Conservation (phyloP, 2,797 vertebrate genomes). For the Manis javanica region DNA sequence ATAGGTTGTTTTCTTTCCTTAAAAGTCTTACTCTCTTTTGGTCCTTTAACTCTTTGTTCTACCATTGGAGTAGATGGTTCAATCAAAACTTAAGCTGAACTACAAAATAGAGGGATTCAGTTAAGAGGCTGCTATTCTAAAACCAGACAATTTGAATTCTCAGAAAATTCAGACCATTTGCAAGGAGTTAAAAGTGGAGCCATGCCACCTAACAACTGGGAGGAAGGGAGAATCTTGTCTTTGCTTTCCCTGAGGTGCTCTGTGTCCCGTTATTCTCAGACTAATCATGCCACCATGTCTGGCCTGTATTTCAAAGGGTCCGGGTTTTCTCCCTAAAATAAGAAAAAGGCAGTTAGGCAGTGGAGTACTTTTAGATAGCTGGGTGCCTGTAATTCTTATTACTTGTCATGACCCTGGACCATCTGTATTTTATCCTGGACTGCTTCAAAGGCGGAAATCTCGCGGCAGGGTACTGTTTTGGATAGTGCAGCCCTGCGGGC, state of each 20-base stretch:
- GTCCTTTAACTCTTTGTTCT: background rate
- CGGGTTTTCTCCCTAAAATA: background rate
- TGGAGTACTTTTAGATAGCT: background rate
- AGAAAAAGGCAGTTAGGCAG: background rate
- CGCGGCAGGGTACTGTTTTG: background rate
- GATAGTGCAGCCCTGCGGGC: background rate
- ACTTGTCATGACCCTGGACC: background rate
- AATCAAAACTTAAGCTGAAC: background rate
- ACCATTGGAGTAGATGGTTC: background rate
- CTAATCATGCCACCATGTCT: background rate
- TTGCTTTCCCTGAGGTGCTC: background rate
- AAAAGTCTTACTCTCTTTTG: background rate
- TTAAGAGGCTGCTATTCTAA: background rate
- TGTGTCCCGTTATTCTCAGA: background rate
- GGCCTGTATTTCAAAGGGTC: background rate
- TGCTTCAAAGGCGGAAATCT: background rate
- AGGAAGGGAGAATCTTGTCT: background rate
- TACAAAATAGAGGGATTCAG: conserved; percentile 47
- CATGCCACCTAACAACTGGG: background rate
- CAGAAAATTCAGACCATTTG: background rate
- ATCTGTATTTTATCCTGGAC: background rate
- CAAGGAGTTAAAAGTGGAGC: background rate
- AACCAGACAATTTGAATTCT: background rate
- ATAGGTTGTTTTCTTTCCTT: background rate
- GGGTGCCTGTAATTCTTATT: background rate